Evolutionary conservation across 2,113 vertebrate genomes (phyloP).

Genomic region (Spheniscus mendiculus): DNA sequence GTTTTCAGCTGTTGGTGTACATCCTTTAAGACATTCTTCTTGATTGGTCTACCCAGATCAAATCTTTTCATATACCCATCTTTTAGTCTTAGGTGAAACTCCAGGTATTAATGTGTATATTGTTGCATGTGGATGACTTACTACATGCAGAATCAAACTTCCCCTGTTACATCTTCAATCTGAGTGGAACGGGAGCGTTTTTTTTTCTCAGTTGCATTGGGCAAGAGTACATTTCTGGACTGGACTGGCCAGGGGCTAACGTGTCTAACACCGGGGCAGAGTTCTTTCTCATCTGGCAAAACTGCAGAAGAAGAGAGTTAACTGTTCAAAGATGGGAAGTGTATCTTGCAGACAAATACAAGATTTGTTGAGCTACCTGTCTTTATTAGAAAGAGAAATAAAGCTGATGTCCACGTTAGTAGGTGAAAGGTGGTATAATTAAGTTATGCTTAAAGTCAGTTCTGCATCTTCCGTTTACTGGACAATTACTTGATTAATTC

Average conservation of each 20-base stretch:
- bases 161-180: neutral
- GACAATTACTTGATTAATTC: neutral
- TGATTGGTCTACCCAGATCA: neutral
- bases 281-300: neutral
- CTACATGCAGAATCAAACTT: neutral
- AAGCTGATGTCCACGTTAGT: neutral
- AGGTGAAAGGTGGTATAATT: neutral
- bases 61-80: neutral
- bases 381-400: neutral
- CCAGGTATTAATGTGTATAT: neutral
- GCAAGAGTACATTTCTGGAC: neutral
- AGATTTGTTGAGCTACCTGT: neutral
- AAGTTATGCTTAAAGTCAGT: neutral
- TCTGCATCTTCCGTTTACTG: neutral
- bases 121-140: neutral
- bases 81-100: neutral
- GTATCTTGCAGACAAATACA: neutral
- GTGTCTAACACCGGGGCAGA: neutral
- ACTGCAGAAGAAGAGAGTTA: neutral
- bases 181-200: neutral
- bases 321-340: neutral
- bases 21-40: neutral
- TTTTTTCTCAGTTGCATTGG: neutral
- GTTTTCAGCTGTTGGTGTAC: neutral
- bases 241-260: neutral